phyloP scores from a whole-genome alignment of 2,797 vertebrate species.

The Gallirallus australis region DNA sequence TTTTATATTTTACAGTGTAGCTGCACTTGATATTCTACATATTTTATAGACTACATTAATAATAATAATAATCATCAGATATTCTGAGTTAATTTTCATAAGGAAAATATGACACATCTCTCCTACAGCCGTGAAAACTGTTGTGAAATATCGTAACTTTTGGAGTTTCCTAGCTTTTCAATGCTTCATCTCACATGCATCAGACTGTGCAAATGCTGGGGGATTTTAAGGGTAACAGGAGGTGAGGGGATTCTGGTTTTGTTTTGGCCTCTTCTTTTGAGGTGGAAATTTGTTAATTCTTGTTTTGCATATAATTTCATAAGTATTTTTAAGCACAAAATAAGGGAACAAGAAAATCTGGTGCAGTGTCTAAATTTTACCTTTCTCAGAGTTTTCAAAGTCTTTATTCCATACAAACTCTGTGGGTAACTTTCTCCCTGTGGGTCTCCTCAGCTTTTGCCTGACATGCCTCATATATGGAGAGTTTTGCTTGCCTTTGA shows the following conservation, averaged over 20 bases:
- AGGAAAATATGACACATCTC: not conserved
- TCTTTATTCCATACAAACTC: not conserved
- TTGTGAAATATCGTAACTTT: not conserved
- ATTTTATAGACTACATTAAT: not conserved
- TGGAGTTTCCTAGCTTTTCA: slow-evolving; percentile 26
- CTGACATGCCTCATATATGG: not conserved
- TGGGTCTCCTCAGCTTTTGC: not conserved
- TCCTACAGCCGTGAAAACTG: not conserved
- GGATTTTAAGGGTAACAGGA: not conserved
- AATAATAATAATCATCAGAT: not conserved
- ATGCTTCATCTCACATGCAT: slow-evolving; percentile 23
- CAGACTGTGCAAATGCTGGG: slow-evolving; percentile 13
- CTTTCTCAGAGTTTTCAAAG: not conserved
- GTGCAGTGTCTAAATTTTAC: not conserved
- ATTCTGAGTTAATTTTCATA: not conserved
- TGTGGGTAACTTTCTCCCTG: not conserved
- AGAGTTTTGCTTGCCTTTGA: not conserved
- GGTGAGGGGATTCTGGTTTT: not conserved
- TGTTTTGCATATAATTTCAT: slow-evolving; percentile 19
- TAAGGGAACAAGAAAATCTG: slow-evolving; percentile 34
- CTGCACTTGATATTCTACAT: not conserved
- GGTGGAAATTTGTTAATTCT: not conserved
- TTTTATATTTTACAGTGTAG: not conserved
- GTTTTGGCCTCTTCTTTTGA: slow-evolving; percentile 13
- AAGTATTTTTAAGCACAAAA: slow-evolving; percentile 36